Evolutionary conservation across 2,888 invertebrate genomes (phyloP), one percentile per base, ranked within the genome.

Genomic region (Phymatocera aterrima): DNA sequence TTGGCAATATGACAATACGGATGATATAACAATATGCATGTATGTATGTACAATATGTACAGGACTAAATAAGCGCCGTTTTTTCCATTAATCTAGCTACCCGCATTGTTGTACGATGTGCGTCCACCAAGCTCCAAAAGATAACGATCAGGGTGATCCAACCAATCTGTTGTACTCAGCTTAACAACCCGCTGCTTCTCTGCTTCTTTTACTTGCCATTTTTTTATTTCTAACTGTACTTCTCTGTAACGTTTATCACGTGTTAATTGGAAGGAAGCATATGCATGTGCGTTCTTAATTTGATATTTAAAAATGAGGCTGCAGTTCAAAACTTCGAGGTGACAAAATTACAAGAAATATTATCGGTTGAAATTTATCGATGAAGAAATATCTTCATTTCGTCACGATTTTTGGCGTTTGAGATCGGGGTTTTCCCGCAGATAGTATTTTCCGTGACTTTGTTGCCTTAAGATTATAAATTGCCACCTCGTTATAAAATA

Each of bases 91-190:
- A 68, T 80, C 89, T 92, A 93, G 87, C 91, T 93, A 86, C 93
- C 93, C 3, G 93, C 93, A 90, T 94, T 95, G 91, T 95, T 95
- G 91, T 96, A 96, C 87, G 95, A 95, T 78, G 95, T 94, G 34
- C 96, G 92, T 15, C 97, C 98, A 1, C 97, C 97, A 87, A 98
- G 92, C 90, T 97, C 97, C 81, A 98, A 91, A 72, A 98, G 93
- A 89, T 98, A 97, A 79, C 98, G 94, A 92, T 99, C 98, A 0
- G 98, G 98, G 92, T 98, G 97, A 88, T 98, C 98, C 88, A 97
- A 93, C 98, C 98, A 99, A 89, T 98, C 98, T 24, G 96, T 94
- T 0, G 97, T 95, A 18, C 95, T 96, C 80, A 98, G 90, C 89
- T 98, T 98, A 8, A 98, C 96, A 87, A 95, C 94, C 77, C 96